Base-by-base conservation (phyloP, 2,113 vertebrate species). In the Peromyscus leucopus region DNA sequence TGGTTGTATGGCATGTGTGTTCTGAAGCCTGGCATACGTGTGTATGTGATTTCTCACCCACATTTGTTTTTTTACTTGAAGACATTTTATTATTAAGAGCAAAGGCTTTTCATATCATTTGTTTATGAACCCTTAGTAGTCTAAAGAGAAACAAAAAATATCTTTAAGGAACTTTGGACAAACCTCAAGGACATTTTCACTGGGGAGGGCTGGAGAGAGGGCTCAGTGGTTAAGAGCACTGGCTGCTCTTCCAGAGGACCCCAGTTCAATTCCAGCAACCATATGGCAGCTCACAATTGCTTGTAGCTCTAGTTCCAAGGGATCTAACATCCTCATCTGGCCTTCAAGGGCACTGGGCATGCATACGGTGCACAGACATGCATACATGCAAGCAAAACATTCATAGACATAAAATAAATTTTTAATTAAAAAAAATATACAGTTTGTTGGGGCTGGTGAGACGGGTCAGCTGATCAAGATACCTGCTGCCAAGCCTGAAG, bases 91-190 rank as follows among this genome's bases (percentile, higher is more conserved):
- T 79, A 84, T 63, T 79, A 84, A 93, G 33, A 76, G 24, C 33
- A 76, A 94, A 76, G 1, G 11, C 7, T 75, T 84, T 89, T 93
- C 22, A 48, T 76, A 55, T 22, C 5, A 33, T 55, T 88, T 79
- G 89, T 46, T 61, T 74, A 59, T n/a, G 67, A 92, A 69, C 42
- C 5, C 15, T 84, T 88, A 78, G 55, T n/a, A 96, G 55, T 92
- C n/a, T 92, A 95, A 90, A 96, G 11, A 28, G 28, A 95, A 97
- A 83, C 26, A 76, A 42, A 26, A 51, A 51, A 61, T 76, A 86
- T 79, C 26, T 95, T 95, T n/a, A 84, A 8, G 36, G 21, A 79
- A 59, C 7, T 91, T 79, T 21, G n/a, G 76, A 87, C 13, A 75
- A 90, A 33, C 48, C 36, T 89, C 79, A n/a, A 89, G 88, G 93